Evolutionary conservation across 2,888 invertebrate species (phyloP).

Genomic region (Meta bourneti): DNA sequence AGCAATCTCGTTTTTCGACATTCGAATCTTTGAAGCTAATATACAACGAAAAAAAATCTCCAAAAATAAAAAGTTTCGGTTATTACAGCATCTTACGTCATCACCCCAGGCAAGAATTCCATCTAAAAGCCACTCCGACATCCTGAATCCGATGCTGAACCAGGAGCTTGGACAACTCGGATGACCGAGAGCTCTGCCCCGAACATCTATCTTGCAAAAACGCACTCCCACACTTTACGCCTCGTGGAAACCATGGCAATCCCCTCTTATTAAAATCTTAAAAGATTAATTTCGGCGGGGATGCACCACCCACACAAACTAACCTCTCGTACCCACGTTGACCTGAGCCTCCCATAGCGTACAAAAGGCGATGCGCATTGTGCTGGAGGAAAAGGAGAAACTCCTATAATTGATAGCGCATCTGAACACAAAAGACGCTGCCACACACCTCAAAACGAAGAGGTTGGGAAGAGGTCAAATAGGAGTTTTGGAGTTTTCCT

Average conservation of each 20-base stretch:
- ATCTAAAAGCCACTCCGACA: no score
- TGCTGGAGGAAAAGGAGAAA: neutral
- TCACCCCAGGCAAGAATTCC: no score
- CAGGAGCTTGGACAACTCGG: no score
- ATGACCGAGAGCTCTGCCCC: neutral
- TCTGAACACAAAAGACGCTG: constrained; percentile 12
- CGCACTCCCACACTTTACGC: constrained; percentile 34
- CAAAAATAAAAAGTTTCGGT: no score
- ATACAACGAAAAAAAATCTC: no score
- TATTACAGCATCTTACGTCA: no score
- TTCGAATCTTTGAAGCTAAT: no score
- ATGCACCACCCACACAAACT: constrained; percentile 27
- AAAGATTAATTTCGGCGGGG: constrained; percentile 13
- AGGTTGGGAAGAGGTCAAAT: constrained; percentile 2
- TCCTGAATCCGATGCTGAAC: no score
- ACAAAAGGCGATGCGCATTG: no score
- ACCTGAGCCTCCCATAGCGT: no score
- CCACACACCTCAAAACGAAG: neutral
- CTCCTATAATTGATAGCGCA: neutral
- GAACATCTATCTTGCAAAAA: constrained; percentile 18
- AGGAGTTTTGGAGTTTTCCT: no score
- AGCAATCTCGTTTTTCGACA: no score
- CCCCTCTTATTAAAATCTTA: constrained; percentile 16
- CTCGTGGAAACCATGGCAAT: constrained; percentile 4
- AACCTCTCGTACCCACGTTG: neutral